phyloP scores from a whole-genome alignment of 2,113 vertebrate species.

The Oncorhynchus mykiss region DNA sequence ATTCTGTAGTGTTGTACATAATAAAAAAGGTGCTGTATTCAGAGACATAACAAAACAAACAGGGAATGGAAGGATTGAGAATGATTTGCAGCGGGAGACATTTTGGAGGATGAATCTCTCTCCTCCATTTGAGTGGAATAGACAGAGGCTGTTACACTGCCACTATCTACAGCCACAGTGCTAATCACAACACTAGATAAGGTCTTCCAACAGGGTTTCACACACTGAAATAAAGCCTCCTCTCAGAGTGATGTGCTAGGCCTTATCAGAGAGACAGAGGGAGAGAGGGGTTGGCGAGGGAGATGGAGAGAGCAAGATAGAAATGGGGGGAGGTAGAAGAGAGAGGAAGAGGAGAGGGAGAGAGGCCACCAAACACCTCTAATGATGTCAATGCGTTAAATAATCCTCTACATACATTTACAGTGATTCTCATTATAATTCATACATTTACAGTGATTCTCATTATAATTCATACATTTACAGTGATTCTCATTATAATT shows the following conservation, averaged over 20 bases:
- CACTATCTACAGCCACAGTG: conserved; percentile 44
- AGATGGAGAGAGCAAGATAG: too few species aligned
- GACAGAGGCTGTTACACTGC: conserved; percentile 39
- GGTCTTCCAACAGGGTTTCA: conserved; percentile 35
- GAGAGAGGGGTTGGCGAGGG: too few species aligned
- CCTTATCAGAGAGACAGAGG: conserved; percentile 25
- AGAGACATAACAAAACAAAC: neutral
- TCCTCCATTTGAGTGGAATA: conserved; percentile 7
- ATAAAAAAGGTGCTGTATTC: neutral
- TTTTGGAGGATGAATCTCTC: conserved; percentile 24
- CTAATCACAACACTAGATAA: conserved; percentile 53
- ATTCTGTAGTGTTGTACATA: neutral
- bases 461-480: too few species aligned
- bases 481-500: too few species aligned
- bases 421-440: too few species aligned
- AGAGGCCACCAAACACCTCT: too few species aligned
- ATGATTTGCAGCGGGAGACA: conserved; percentile 26
- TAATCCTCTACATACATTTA: too few species aligned
- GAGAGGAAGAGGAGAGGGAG: neutral
- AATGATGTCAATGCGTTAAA: too few species aligned
- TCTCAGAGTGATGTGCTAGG: conserved; percentile 13
- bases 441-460: too few species aligned
- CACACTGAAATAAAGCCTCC: conserved; percentile 43
- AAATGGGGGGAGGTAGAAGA: too few species aligned
- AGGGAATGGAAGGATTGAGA: neutral